Evolutionary conservation across 2,888 invertebrate species (phyloP).

Genomic region (Tetheella fluctuosa): DNA sequence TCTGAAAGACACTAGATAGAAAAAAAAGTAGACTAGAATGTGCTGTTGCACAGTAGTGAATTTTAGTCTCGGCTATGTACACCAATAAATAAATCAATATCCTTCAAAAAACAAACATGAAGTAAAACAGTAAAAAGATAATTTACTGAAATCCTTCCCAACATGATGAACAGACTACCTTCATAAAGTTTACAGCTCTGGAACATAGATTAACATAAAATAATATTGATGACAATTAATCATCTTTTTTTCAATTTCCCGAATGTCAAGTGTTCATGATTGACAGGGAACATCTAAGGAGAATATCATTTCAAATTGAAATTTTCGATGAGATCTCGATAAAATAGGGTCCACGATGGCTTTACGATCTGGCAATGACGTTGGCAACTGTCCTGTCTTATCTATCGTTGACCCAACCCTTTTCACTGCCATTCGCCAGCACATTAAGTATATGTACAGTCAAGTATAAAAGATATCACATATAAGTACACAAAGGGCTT

Average conservation of each 20-base stretch:
- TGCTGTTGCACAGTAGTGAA: too few relatives aligned
- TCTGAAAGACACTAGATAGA: too few relatives aligned
- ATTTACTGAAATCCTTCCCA: too few relatives aligned
- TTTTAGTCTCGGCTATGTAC: too few relatives aligned
- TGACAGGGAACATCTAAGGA: slow-evolving; percentile 28
- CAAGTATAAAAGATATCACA: not conserved
- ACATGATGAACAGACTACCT: too few relatives aligned
- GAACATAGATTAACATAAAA: not conserved
- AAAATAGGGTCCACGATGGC: slow-evolving; percentile 62
- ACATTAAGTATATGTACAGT: slow-evolving; percentile 23
- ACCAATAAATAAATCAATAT: too few relatives aligned
- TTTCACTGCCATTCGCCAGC: slow-evolving; percentile 66
- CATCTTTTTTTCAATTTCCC: not conserved
- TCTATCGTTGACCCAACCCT: slow-evolving; percentile 76
- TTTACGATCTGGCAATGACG: slow-evolving; percentile 76
- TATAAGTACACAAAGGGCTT: not conserved
- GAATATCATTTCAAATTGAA: slow-evolving; percentile 60
- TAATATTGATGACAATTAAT: not conserved
- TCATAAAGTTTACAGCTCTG: not conserved
- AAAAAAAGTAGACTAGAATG: too few relatives aligned
- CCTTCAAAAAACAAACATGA: too few relatives aligned
- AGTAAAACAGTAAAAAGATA: too few relatives aligned
- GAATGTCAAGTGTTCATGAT: slow-evolving; percentile 15
- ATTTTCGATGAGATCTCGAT: slow-evolving; percentile 68
- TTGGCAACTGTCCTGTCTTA: slow-evolving; percentile 71